Conservation (phyloP, 2,888 invertebrate genomes). For the Nomada hirtipes region DNA sequence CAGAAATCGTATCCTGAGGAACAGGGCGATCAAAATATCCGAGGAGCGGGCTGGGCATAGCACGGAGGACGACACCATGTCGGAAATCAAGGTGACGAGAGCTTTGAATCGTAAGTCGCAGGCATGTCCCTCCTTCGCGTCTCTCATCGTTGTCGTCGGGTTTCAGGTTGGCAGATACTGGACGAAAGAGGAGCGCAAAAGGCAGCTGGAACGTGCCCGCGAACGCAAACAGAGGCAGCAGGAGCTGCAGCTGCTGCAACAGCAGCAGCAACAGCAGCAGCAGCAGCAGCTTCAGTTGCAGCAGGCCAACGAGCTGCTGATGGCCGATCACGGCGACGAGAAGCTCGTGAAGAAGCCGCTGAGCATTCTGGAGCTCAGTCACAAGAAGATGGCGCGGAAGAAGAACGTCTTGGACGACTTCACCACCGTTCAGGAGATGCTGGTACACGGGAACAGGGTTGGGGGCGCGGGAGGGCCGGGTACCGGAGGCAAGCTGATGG, state of each 20-base stretch:
- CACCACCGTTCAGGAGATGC: slow-evolving; percentile 86
- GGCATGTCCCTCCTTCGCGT: not conserved
- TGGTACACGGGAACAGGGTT: slow-evolving; percentile 85
- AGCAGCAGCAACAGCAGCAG: slow-evolving; percentile 80
- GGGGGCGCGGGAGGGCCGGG: slow-evolving; percentile 79
- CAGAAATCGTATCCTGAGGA: slow-evolving; percentile 88
- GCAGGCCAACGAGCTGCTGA: slow-evolving; percentile 74
- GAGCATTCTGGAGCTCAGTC: slow-evolving; percentile 83
- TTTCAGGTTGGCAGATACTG: slow-evolving; percentile 89
- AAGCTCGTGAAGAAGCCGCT: slow-evolving; percentile 83
- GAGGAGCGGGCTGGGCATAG: slow-evolving; percentile 88
- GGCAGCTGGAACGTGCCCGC: slow-evolving; percentile 89
- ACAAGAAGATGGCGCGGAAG: slow-evolving; percentile 85
- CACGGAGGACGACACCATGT: slow-evolving; percentile 92
- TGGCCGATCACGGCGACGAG: slow-evolving; percentile 77
- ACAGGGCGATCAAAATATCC: slow-evolving; percentile 88
- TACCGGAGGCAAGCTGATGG: slow-evolving; percentile 86
- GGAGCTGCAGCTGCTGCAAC: slow-evolving; percentile 75
- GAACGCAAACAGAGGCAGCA: slow-evolving; percentile 87
- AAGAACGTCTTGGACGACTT: slow-evolving; percentile 85
- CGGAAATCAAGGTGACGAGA: slow-evolving; percentile 88
- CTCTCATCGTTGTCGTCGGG: slow-evolving; percentile 19
- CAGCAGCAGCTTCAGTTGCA: slow-evolving; percentile 70
- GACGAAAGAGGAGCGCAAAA: slow-evolving; percentile 90
- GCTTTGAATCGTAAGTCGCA: not conserved